phyloP scores from a whole-genome alignment of 2,888 invertebrate species.

The Taenaris catops region DNA sequence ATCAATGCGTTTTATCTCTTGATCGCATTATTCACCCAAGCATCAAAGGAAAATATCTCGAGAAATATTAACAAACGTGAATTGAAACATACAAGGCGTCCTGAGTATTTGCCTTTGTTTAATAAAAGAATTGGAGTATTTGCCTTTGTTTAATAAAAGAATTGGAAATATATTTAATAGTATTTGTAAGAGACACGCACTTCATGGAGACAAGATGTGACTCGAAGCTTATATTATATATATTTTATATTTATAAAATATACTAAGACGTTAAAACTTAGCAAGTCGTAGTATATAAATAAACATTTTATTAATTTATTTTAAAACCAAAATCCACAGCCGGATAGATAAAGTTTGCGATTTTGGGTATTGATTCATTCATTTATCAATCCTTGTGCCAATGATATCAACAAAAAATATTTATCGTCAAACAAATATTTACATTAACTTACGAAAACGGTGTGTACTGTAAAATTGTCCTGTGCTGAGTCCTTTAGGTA shows the following conservation, averaged over 20 bases:
- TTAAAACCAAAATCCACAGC: no score
- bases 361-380: no score
- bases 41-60: conserved; percentile 66
- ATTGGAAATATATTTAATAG: conserved; percentile 3
- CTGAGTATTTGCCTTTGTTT: conserved; percentile 3
- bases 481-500: no score
- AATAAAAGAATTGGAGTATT: conserved; percentile 12
- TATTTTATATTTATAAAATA: neutral
- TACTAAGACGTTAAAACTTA: neutral
- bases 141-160: neutral
- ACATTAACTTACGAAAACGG: no score
- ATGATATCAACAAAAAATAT: no score
- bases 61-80: conserved; percentile 60
- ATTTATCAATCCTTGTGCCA: no score
- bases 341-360: no score
- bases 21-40: conserved; percentile 72
- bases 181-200: conserved; percentile 9
- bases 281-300: no score
- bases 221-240: conserved; percentile 2
- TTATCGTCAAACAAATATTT: no score
- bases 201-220: neutral
- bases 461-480: no score
- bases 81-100: conserved; percentile 41
- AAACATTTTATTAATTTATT: no score
- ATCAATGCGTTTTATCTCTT: conserved; percentile 67